A percentile compares a stretch with the other conserved stretches of the same genome.
These are phyloP conservation scores for Drosophila athabasca DNA, from an alignment of 1,140 invertebrate genomes.

Conservation along the genomic window DNA sequence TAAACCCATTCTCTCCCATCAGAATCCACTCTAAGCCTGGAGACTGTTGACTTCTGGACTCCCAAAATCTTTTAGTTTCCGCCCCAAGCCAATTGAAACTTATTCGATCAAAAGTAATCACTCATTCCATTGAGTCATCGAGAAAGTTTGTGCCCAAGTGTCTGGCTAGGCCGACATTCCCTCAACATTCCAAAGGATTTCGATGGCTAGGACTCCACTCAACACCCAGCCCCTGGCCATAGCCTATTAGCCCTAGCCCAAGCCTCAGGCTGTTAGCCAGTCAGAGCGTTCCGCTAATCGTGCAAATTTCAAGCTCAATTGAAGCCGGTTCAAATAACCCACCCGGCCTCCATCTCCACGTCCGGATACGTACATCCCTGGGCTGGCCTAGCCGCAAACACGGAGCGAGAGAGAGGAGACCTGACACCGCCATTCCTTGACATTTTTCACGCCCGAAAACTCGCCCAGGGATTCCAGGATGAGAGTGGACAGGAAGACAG, in stretches of 20 bases:
- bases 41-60: too few species aligned
- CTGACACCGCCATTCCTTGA: constrained; percentile 29
- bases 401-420: constrained; percentile 3
- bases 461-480: not conserved
- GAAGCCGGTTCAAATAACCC: constrained; percentile 54
- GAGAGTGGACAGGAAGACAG: too few species aligned
- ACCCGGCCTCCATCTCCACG: not conserved
- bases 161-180: not conserved
- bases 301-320: constrained; percentile 70
- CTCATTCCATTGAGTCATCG: constrained; percentile 7
- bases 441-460: constrained; percentile 40
- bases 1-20: too few species aligned
- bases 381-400: constrained; percentile 25
- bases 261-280: constrained; percentile 34
- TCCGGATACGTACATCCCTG: not conserved
- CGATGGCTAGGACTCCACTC: constrained; percentile 1
- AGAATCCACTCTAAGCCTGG: too few species aligned
- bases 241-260: constrained; percentile 16
- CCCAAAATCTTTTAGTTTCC: too few species aligned
- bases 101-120: constrained; percentile 8
- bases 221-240: not conserved
- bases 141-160: constrained; percentile 6
- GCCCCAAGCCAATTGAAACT: constrained; percentile 26
- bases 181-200: not conserved
- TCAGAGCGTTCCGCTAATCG: constrained; percentile 61